Base-by-base conservation (phyloP, 2,113 vertebrate genomes). In the Amphiprion percula region DNA sequence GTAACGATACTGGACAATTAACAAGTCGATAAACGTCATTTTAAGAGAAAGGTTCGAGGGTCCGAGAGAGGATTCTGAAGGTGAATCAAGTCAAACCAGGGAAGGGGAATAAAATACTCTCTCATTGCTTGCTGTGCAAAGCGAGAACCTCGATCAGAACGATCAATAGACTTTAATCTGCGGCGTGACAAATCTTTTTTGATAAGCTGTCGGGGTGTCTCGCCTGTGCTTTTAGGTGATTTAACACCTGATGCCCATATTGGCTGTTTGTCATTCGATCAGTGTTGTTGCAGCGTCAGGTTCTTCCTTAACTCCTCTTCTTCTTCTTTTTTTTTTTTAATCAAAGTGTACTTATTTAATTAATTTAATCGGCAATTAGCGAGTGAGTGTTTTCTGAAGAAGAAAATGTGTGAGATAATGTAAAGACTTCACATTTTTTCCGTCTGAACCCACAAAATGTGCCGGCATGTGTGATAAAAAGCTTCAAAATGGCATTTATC, bases 91-190 rank as follows among this genome's bases (percentile, higher is more conserved):
- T 28, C 15, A 23, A 2, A 47, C 61, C n/a, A 23, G 7, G 55
- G 23, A 37, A 10, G 58, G 39, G 30, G 41, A 71, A 63, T 67
- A 50, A 44, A 64, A 64, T 11, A 52, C 15, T 23, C 5, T 21
- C 30, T 59, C 74, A 68, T 26, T 60, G 70, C 14, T 66, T 55
- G 73, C 67, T 47, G 60, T 44, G 41, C 41, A 44, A 44, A 44
- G 41, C 15, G 41, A 44, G 24, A 65, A 17, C 17, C 41, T 24
- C 41, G 49, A 73, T 77, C 56, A 17, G 63, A 66, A 33, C 16
- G 69, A 84, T 74, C 64, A 14, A 74, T 73, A 24, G 37, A 58
- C 50, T 67, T 50, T 76, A 46, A 80, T 53, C 72, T 72, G 1
- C 50, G 9, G 30, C n/a, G 8, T 0, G 41, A 12, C n/a, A 21